Base-by-base conservation (phyloP, 2,888 invertebrate species). In the Mesorhabditis spiculigera region DNA sequence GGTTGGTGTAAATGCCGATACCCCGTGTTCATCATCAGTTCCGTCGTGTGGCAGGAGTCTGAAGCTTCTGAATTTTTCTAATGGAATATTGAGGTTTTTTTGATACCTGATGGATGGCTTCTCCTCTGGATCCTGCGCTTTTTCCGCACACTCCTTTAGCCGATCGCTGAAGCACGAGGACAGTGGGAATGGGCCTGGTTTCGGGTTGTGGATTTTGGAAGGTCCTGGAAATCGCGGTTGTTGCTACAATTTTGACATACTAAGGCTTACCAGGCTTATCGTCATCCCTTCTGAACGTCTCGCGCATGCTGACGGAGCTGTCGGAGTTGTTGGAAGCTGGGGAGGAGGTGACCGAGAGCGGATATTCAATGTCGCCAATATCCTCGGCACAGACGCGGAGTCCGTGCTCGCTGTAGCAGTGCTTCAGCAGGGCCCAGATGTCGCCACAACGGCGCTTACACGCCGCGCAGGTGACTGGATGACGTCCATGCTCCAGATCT, bases 361-460 rank as follows among this genome's bases (percentile, higher is more conserved):
- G 73, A 41, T 73, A 71, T 67, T 74, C 75, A 44, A 72, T 70
- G 28, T 75, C 74, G 13, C 58, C 58, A 50, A 50, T 50, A 50
- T 50, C 58, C 58, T 50, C 58, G 58, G 58, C 58, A 50, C 58
- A 80, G 8, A 85, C 73, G 62, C 84, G 71, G 13, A 85, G 74
- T 4, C 82, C 84, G 66, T 85, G 85, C 10, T 76, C 73, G 28
- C 73, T 71, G 72, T 79, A 81, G 63, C 77, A 81, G 75, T 85
- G 85, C 68, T 82, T 80, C 63, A 85, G 74, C 41, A 85, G 78
- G 5, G 75, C 74, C 85, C 84, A 85, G 41, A 85, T 77, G 69
- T 85, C 82, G 41, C 69, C 66, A 73, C 81, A 83, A 58, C 80
- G 73, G 63, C 78, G 76, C 71, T 83, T 82, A 75, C 85, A 85